Evolutionary conservation across 2,113 vertebrate genomes (phyloP), one percentile per base, ranked within the genome.

Genomic region (Saccopteryx bilineata): DNA sequence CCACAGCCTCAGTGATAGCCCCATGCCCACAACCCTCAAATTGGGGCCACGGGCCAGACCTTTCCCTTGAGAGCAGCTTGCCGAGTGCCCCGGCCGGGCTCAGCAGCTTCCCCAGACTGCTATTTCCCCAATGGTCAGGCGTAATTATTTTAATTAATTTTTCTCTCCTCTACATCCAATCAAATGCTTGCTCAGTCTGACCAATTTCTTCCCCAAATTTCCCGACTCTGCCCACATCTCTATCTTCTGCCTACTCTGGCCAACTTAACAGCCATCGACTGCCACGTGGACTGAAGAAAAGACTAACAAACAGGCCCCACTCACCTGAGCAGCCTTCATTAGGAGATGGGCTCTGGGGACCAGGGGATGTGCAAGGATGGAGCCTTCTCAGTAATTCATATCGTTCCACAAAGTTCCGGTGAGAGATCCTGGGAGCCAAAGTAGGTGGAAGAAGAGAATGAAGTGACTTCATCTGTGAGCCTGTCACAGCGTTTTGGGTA

Each of bases 391-490:
- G 98, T 24, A 99, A 61, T 66, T 97, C 61, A 0, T 99, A 99
- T 63, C 99, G 99, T 46, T 99, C 98, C 19, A 98, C 28, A 94
- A 99, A 99, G 87, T 98, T 98, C 96, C 81, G 96, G 90, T 99
- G 99, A 63, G 99, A 98, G 97, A 99, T 98, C 97, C 99, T 99
- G 97, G 5, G 5, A 89, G 33, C 94, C 91, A 95, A 96, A 97
- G 14, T 23, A 72, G 75, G 63, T 1, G 17, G 78, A 85, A 68
- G 81, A 56, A 93, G 75, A 95, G 50, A 88, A 74, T 4, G 31
- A 60, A 69, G 68, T 14, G 56, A 80, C 74, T 33, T 89, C 14
- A 46, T 24, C 4, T 9, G 31, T 75, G 31, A 94, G n/a, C 17
- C 21, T 31, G 52, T 52, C 18, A 68, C 13, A 65, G 13, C 0